Base-by-base conservation (phyloP, 2,888 invertebrate genomes). In the Trichacis sp. region DNA sequence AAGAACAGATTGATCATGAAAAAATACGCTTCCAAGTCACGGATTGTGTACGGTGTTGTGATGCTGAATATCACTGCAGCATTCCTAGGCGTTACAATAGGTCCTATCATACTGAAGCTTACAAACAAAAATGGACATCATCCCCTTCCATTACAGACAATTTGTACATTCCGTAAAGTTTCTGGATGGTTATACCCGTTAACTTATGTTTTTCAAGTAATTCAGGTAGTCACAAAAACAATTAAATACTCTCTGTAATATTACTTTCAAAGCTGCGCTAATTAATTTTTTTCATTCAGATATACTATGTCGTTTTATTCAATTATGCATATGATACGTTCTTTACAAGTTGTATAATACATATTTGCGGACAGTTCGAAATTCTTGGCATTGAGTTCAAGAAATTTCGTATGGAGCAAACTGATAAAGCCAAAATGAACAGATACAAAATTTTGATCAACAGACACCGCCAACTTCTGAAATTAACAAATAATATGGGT, bases 301-400 rank as follows among this genome's bases (percentile, higher is more conserved):
- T 24, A 3, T 24, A 24, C 15, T 5, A 53, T 0, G 15, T 38
- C 0, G 30, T 19, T 0, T 45, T 57, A 2, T 53, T 63, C 9
- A 64, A 64, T 17, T 20, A 66, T 4, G 75, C 77, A 14, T 72
- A 70, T 24, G 76, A 79, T 40, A 72, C 75, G 3, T 72, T 82
- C 33, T 72, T 82, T 43, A 78, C 79, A 36, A 69, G 72, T n/a
- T 53, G 77, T 2, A 59, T 74, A 1, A 77, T 80, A 73, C 79
- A 82, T 19, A 47, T 81, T 0, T 81, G 82, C 43, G 81, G 81
- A 3, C 81, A 81, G 24, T 73, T 82, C 19, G 78, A 81, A 46
- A 42, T 80, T 18, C 62, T 81, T 0, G 67, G 75, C 36, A 64
- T 75, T 17, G 46, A 65, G 1, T 59, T 73, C 9, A 8, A 24